Evolutionary conservation across 2,113 vertebrate genomes (phyloP).

Genomic region (Plecturocebus donacophilus): DNA sequence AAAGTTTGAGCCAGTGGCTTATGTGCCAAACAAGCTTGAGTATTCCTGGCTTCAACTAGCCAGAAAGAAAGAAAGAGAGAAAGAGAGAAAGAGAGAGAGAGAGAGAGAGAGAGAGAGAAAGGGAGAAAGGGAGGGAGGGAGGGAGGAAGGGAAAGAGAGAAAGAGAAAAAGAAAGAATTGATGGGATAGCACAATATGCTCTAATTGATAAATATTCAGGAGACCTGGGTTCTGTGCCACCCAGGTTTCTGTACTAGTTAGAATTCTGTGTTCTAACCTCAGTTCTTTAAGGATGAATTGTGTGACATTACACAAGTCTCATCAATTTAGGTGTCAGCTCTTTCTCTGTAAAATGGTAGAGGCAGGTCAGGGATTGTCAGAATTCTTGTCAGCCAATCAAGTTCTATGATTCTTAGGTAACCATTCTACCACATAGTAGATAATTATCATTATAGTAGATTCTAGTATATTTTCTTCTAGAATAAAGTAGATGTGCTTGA

Average conservation of each 20-base stretch:
- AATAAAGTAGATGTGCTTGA: not conserved
- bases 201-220: not conserved
- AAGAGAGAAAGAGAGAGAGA: no score
- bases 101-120: rapidly evolving
- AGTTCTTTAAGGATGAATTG: not conserved
- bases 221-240: not conserved
- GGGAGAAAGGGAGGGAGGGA: no score
- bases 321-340: not conserved
- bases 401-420: not conserved
- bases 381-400: not conserved
- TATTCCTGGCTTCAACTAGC: not conserved
- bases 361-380: not conserved
- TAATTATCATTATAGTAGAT: not conserved
- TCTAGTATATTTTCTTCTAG: not conserved
- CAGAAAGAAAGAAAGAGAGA: not conserved
- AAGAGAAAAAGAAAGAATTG: not conserved
- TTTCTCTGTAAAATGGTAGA: not conserved
- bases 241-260: no score
- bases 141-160: no score
- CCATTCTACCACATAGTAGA: not conserved
- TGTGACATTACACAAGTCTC: not conserved
- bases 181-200: not conserved
- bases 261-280: not conserved
- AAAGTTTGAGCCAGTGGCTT: not conserved
- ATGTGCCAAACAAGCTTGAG: not conserved